phyloP scores from a whole-genome alignment of 2,113 vertebrate genomes.

The Isichthys henryi region DNA sequence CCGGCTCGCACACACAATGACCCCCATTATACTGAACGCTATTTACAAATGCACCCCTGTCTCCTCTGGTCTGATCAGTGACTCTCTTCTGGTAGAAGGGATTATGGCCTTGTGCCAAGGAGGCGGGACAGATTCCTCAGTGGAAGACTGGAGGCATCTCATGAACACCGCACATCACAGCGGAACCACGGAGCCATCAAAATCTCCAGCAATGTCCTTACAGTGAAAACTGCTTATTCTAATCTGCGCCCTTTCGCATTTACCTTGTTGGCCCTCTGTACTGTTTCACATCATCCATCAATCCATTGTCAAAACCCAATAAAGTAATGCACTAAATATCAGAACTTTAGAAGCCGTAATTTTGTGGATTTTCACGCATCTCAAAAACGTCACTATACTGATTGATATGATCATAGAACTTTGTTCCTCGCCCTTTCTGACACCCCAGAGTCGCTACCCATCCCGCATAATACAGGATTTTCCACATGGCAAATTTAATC shows the following conservation, averaged over 20 bases:
- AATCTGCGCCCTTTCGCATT: neutral
- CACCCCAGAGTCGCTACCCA: neutral
- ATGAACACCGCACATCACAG: neutral
- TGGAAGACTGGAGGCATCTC: neutral
- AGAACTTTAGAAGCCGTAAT: neutral
- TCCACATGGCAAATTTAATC: too few relatives aligned
- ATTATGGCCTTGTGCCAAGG: neutral
- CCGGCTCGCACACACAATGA: neutral
- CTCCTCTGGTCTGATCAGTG: neutral
- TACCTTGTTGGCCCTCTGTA: neutral
- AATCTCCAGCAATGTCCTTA: neutral
- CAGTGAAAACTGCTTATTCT: neutral
- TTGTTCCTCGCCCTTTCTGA: neutral
- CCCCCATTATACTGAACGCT: neutral
- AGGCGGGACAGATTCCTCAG: neutral
- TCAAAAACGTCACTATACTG: neutral
- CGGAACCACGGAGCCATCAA: neutral
- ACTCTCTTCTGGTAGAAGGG: neutral
- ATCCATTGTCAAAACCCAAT: neutral
- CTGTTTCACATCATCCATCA: neutral
- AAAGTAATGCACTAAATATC: neutral
- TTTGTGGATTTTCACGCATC: neutral
- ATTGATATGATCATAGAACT: neutral
- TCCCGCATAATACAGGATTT: neutral
- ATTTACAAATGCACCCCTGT: neutral